Evolutionary conservation across 2,113 vertebrate genomes (phyloP).

Genomic region (Rhodinocichla rosea): DNA sequence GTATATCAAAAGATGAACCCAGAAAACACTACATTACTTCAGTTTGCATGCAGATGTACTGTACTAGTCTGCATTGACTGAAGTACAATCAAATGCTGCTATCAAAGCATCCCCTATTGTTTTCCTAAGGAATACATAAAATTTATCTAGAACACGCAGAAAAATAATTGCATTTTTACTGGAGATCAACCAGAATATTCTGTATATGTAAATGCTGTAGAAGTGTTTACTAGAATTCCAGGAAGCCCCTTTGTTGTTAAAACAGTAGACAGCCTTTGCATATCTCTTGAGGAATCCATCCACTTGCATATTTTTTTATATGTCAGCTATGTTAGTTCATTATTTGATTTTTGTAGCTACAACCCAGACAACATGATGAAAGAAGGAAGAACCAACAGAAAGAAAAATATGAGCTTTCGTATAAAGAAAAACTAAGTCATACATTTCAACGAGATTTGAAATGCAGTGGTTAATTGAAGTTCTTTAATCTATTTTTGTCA

Average conservation of each 20-base stretch:
- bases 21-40: background rate
- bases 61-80: background rate
- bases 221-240: background rate
- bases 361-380: background rate
- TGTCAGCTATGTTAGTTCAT: background rate
- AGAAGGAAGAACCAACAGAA: background rate
- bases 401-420: background rate
- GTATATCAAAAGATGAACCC: background rate
- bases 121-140: background rate
- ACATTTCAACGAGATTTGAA: background rate
- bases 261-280: background rate
- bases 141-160: background rate
- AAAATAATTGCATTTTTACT: background rate
- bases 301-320: background rate
- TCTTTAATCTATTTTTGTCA: background rate
- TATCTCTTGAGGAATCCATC: background rate
- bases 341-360: background rate
- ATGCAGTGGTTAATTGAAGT: background rate
- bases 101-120: background rate
- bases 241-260: background rate
- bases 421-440: background rate
- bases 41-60: background rate
- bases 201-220: background rate
- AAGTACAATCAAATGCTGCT: background rate
- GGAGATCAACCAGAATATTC: background rate